phyloP scores from a whole-genome alignment of 2,113 vertebrate genomes.

The Accipiter cooperii region DNA sequence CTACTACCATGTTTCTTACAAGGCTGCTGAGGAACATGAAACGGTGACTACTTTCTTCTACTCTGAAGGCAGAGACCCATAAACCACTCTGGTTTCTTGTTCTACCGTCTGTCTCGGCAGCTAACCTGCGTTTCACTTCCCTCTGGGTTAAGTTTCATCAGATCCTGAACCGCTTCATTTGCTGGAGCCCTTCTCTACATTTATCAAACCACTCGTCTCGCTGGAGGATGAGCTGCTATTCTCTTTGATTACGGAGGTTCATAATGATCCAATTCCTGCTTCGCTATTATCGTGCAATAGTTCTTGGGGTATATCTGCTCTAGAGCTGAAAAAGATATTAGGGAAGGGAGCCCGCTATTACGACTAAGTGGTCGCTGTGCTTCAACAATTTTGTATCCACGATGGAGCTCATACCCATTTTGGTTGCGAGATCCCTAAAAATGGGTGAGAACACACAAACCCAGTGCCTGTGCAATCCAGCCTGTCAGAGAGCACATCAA shows the following conservation, averaged over 20 bases:
- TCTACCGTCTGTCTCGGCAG: accelerated
- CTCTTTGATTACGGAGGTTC: not conserved
- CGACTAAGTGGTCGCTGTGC: not conserved
- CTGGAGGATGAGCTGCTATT: not conserved
- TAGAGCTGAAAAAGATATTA: not conserved
- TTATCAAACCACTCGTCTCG: accelerated
- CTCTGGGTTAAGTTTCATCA: not conserved
- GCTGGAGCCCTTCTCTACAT: not conserved
- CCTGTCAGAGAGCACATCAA: not conserved
- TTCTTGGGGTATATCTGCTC: not conserved
- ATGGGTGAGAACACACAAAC: not conserved
- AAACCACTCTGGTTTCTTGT: not conserved
- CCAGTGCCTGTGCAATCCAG: not conserved
- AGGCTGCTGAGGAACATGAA: not conserved
- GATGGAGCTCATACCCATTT: not conserved
- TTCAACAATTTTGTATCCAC: not conserved
- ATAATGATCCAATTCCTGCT: not conserved
- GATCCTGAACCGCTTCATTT: not conserved
- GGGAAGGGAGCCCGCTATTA: not conserved
- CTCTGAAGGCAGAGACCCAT: not conserved
- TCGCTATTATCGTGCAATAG: not conserved
- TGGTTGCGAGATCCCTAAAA: not conserved
- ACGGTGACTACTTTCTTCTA: not conserved
- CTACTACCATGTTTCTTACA: not conserved
- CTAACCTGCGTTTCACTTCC: not conserved